Percentiles rank a stretch among this genome's conserved stretches.
These are phyloP conservation scores for Asbolus verrucosus DNA, from an alignment of 1,140 invertebrate species.

Conservation along the genomic window DNA sequence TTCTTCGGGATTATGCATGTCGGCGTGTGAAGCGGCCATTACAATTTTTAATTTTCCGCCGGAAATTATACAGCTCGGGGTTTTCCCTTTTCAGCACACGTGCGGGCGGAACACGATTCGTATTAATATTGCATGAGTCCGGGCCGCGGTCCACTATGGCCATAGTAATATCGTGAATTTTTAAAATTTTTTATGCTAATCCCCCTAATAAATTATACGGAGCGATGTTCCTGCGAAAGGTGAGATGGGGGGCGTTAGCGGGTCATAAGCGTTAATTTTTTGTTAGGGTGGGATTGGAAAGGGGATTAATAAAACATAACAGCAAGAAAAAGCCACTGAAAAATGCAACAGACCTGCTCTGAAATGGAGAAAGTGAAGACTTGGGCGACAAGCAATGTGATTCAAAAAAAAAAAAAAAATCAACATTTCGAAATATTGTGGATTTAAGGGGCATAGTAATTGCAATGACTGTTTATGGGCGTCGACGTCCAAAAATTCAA, in stretches of 20 bases:
- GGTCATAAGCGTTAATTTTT: not conserved
- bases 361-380: no score
- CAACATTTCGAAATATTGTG: no score
- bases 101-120: slow-evolving; percentile 15
- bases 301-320: no score
- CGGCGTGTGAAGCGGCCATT: slow-evolving; percentile 25
- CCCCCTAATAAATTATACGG: slow-evolving; percentile 2
- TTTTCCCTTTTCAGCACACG: slow-evolving; percentile 22
- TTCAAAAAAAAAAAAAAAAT: no score
- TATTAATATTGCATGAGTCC: slow-evolving; percentile 33
- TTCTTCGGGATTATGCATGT: no score
- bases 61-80: slow-evolving; percentile 31
- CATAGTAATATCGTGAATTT: slow-evolving; percentile 30
- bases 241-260: not conserved
- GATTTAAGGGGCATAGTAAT: no score
- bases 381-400: no score
- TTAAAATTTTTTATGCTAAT: slow-evolving; percentile 13
- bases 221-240: not conserved
- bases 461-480: no score
- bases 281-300: no score
- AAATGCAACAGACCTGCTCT: no score
- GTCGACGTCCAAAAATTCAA: no score
- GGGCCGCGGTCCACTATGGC: slow-evolving; percentile 14
- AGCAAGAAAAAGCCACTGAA: no score
- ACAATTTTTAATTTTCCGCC: slow-evolving; percentile 36